phyloP scores from a whole-genome alignment of 2,888 invertebrate species.

The Nephrotoma flavescens region DNA sequence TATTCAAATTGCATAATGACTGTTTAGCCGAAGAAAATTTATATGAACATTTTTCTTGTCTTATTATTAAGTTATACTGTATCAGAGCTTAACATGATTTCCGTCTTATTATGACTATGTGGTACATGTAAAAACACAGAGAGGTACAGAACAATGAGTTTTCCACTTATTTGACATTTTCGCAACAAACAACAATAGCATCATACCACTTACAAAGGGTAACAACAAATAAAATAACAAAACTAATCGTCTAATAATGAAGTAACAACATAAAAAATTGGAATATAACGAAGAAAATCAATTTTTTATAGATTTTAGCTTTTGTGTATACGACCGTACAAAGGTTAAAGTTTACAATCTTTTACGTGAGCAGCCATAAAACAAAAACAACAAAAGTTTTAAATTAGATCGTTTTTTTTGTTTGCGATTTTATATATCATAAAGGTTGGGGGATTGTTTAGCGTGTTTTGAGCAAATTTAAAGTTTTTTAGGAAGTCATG shows the following conservation, averaged over 20 bases:
- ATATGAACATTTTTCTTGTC: not conserved
- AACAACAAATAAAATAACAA: not conserved
- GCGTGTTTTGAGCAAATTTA: not conserved
- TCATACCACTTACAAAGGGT: not conserved
- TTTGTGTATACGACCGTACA: not conserved
- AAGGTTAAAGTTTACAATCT: not conserved
- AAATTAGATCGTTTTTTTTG: not conserved
- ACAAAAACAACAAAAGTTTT: not conserved
- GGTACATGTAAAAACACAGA: not conserved
- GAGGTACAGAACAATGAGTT: not conserved
- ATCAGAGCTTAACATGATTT: not conserved
- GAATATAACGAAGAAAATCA: not conserved
- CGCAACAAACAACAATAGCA: not conserved
- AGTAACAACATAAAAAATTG: not conserved
- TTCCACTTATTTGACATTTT: not conserved
- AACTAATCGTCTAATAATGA: not conserved
- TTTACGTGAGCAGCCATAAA: not conserved
- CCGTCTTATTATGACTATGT: not conserved
- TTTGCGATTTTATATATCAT: not conserved
- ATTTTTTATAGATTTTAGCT: not conserved
- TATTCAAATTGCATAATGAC: not conserved
- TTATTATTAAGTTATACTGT: not conserved
- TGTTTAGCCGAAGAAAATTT: not conserved
- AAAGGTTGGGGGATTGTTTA: not conserved
- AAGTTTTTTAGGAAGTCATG: not conserved